phyloP scores from a whole-genome alignment of 2,113 vertebrate genomes.

The Gymnarchus niloticus region DNA sequence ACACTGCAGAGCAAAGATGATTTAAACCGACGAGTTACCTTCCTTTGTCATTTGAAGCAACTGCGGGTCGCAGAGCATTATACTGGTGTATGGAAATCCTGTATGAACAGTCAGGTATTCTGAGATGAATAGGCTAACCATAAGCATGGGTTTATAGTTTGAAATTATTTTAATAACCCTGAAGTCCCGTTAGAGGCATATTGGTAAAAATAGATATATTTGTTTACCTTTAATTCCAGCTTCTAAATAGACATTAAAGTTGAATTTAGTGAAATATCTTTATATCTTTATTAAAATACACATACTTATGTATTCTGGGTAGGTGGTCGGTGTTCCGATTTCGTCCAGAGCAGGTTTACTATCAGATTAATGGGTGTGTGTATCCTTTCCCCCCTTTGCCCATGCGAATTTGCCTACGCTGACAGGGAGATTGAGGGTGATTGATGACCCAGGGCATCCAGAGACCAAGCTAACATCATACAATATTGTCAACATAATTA shows the following conservation, averaged over 20 bases:
- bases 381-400: slow-evolving; percentile 67
- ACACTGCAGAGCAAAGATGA: slow-evolving; percentile 31
- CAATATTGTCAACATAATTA: slow-evolving; percentile 95
- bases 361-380: slow-evolving; percentile 81
- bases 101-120: slow-evolving; percentile 75
- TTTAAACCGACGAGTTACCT: not conserved
- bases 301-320: not conserved
- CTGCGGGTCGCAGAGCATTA: slow-evolving; percentile 61
- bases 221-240: not conserved
- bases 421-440: slow-evolving; percentile 90
- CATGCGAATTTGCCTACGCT: slow-evolving; percentile 76
- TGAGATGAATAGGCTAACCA: slow-evolving; percentile 33
- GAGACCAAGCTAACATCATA: slow-evolving; percentile 75
- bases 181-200: not conserved
- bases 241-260: not conserved
- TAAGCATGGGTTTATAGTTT: not conserved
- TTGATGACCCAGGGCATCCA: slow-evolving; percentile 82
- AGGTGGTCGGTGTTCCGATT: not conserved
- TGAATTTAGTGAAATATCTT: not conserved
- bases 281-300: no score
- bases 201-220: not conserved
- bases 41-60: not conserved
- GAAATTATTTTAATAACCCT: not conserved
- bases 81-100: slow-evolving; percentile 70
- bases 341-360: slow-evolving; percentile 67